Percentiles rank a stretch among this genome's conserved stretches.
phyloP scores from a whole-genome alignment of 92 coral and sea anemone species.

The Porites divaricata region DNA sequence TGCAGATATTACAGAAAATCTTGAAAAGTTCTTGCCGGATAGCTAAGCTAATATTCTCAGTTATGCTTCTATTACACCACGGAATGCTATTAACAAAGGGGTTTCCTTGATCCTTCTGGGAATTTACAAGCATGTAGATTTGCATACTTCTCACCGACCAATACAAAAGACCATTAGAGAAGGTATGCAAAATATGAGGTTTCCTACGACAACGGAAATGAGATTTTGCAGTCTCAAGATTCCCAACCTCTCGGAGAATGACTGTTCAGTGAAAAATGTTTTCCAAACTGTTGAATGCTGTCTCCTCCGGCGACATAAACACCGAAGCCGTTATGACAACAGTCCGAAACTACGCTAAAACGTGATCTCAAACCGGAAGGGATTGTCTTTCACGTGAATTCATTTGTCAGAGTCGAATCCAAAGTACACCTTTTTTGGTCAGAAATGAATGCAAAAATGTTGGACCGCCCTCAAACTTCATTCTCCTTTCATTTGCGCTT shows the following conservation, averaged over 20 bases:
- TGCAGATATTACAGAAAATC: background rate
- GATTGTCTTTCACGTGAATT: background rate
- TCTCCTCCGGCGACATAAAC: background rate
- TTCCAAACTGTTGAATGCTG: background rate
- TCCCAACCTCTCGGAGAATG: background rate
- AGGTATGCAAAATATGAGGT: conserved; percentile 19
- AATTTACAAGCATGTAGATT: conserved; percentile 13
- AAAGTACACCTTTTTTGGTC: conserved; percentile 38
- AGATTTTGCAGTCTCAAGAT: background rate
- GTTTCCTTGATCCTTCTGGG: background rate
- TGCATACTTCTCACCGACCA: conserved; percentile 14
- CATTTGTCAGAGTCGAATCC: background rate
- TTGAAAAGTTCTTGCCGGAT: background rate
- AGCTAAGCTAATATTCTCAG: background rate
- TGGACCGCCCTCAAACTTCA: conserved; percentile 32
- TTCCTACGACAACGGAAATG: background rate
- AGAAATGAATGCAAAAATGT: conserved; percentile 4
- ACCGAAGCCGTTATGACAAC: background rate
- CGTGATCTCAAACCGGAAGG: conserved; percentile 13
- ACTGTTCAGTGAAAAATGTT: background rate
- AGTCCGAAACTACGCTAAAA: background rate
- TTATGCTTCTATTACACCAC: background rate
- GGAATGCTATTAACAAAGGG: background rate
- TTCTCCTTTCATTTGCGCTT: conserved; percentile 14
- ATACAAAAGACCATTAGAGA: conserved; percentile 1